Conservation (phyloP, 1,140 invertebrate genomes). For the Musca vetustissima region DNA sequence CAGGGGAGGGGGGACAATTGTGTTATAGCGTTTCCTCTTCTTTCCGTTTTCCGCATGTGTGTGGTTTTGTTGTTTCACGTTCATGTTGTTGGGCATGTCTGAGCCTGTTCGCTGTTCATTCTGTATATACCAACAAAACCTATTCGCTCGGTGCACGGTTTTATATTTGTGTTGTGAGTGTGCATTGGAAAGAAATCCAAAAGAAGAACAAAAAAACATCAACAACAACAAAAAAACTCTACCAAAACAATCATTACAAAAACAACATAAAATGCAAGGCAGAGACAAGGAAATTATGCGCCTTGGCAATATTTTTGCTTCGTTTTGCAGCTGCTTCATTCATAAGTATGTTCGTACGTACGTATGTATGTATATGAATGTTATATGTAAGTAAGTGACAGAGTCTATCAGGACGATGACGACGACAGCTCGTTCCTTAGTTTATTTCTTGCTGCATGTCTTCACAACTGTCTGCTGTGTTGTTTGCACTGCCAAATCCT, state of each 20-base stretch:
- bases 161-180: not conserved
- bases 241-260: not conserved
- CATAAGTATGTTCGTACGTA: too few species aligned
- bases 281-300: constrained; percentile 1
- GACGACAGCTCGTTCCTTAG: constrained; percentile 14
- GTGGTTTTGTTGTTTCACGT: not conserved
- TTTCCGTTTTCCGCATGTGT: constrained; percentile 19
- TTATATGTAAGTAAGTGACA: too few species aligned
- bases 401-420: too few species aligned
- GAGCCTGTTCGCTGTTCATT: too few species aligned
- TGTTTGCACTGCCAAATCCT: not conserved
- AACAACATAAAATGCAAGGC: too few species aligned
- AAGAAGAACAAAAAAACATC: too few species aligned
- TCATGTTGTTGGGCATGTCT: constrained; percentile 7
- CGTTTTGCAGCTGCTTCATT: constrained; percentile 18
- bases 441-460: too few species aligned
- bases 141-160: not conserved
- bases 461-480: not conserved
- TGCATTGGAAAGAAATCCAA: too few species aligned
- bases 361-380: not conserved
- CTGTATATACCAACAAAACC: too few species aligned
- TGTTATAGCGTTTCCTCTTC: constrained; percentile 9
- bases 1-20: not conserved
- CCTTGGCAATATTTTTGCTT: constrained; percentile 9
- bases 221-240: not conserved